phyloP scores from a whole-genome alignment of 2,797 vertebrate genomes.

The Falco rusticolus region DNA sequence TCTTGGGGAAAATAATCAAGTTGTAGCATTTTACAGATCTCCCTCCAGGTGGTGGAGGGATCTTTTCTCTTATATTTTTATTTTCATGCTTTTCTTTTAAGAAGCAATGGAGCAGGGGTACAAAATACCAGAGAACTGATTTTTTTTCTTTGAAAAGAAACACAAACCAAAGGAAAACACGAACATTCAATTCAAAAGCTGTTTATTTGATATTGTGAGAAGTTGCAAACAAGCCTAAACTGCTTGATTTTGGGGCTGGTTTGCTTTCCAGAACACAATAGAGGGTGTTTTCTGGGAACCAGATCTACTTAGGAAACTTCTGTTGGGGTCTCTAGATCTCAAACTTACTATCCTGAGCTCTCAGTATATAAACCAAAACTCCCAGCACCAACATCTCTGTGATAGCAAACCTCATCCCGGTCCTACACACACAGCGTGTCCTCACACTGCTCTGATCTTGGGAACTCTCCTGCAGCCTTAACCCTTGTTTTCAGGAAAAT shows the following conservation, averaged over 20 bases:
- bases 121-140: neutral
- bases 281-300: neutral
- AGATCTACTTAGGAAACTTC: neutral
- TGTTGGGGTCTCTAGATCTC: neutral
- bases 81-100: neutral
- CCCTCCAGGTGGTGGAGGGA: neutral
- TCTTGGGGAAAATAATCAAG: neutral
- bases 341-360: neutral
- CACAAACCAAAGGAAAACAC: neutral
- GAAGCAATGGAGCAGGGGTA: neutral
- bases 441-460: accelerated
- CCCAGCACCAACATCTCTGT: neutral
- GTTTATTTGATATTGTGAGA: neutral
- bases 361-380: neutral
- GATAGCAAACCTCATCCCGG: neutral
- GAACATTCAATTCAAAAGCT: neutral
- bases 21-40: neutral
- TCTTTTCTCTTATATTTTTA: neutral
- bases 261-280: neutral
- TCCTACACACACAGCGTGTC: accelerated
- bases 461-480: neutral
- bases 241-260: accelerated
- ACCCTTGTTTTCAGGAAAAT: neutral
- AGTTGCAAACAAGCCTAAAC: neutral
- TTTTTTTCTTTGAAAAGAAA: neutral